phyloP scores from a whole-genome alignment of 64 coral and sea anemone species.

The Actinia tenebrosa region DNA sequence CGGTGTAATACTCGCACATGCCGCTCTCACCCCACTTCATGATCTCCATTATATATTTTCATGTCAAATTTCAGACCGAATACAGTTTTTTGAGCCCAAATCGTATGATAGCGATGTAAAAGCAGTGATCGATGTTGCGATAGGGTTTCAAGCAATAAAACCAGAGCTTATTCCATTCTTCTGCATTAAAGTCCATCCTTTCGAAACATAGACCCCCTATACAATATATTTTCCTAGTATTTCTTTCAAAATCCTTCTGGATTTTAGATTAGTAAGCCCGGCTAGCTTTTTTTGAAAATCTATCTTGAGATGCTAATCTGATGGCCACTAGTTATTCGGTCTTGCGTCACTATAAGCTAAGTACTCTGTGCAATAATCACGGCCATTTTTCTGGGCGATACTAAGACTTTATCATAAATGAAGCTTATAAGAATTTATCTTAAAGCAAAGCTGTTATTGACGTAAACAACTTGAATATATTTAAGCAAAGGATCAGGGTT shows the following conservation, averaged over 20 bases:
- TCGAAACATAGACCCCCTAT: neutral
- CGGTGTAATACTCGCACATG: too few species aligned
- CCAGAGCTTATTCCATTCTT: neutral
- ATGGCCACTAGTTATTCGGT: neutral
- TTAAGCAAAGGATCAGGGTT: neutral
- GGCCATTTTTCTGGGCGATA: neutral
- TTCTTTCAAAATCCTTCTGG: neutral
- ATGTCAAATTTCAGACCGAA: too few species aligned
- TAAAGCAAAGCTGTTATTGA: neutral
- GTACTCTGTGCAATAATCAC: neutral
- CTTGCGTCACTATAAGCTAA: neutral
- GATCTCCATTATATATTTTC: too few species aligned
- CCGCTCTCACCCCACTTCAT: too few species aligned
- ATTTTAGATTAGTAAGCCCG: neutral
- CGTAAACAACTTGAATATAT: too few species aligned
- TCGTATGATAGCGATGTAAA: too few species aligned
- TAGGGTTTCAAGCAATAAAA: too few species aligned
- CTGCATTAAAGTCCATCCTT: neutral
- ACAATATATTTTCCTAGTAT: neutral
- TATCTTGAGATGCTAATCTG: neutral
- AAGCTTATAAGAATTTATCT: neutral
- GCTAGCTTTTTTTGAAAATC: neutral
- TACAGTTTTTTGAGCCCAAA: too few species aligned
- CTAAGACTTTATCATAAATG: neutral
- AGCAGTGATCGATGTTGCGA: too few species aligned